Percentiles rank a stretch among this genome's conserved stretches.
Conservation (phyloP, 2,888 invertebrate genomes). For the Xestia rhomboidea region DNA sequence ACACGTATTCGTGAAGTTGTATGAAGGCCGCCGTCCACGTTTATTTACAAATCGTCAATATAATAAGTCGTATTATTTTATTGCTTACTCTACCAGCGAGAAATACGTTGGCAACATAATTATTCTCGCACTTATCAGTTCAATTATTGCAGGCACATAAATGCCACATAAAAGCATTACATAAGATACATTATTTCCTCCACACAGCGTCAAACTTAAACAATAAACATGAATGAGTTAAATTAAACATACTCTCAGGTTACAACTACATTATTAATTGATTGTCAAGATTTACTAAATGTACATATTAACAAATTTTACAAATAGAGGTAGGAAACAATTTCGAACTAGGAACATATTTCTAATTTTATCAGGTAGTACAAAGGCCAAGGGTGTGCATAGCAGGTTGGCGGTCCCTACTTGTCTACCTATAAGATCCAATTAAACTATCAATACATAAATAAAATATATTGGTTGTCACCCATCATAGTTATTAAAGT, state of each 20-base stretch:
- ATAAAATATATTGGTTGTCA: neutral
- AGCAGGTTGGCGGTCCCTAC: neutral
- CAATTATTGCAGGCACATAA: neutral
- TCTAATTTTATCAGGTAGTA: conserved; percentile 21
- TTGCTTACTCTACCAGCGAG: neutral
- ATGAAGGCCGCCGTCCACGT: conserved; percentile 22
- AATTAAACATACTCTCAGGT: conserved; percentile 26
- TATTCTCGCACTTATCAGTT: conserved; percentile 7
- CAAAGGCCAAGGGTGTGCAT: conserved; percentile 12
- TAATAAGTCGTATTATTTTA: conserved; percentile 17
- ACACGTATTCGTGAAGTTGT: conserved; percentile 30
- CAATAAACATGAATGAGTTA: conserved; percentile 21
- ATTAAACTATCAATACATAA: neutral
- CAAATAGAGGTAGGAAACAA: conserved; percentile 40
- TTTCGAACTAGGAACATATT: conserved; percentile 50
- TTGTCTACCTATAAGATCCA: neutral
- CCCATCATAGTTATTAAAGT: neutral
- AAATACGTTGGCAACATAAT: neutral
- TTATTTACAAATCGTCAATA: conserved; percentile 3
- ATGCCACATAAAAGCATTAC: neutral
- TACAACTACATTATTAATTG: conserved; percentile 27
- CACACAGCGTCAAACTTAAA: conserved; percentile 32
- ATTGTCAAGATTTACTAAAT: conserved; percentile 32
- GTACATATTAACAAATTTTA: conserved; percentile 21
- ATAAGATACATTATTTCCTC: conserved; percentile 1